Evolutionary conservation across 2,888 invertebrate genomes (phyloP).

Genomic region (Epistrophe grossulariae): DNA sequence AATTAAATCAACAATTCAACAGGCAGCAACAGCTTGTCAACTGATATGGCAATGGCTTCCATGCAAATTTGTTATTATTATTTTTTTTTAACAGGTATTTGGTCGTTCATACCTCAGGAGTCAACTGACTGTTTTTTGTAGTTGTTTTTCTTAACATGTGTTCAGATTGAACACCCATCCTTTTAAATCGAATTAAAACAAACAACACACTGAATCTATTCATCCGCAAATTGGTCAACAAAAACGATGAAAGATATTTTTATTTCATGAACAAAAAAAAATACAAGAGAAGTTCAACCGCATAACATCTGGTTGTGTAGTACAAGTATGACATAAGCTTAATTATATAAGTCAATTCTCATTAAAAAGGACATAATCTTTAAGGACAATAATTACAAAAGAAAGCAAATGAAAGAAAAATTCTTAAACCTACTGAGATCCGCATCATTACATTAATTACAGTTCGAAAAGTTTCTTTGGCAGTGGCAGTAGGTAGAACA

Average conservation of each 20-base stretch:
- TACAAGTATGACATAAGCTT: neutral
- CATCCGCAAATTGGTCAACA: constrained; percentile 27
- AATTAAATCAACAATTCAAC: constrained; percentile 67
- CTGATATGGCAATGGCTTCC: constrained; percentile 55
- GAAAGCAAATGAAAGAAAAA: constrained; percentile 16
- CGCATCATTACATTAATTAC: constrained; percentile 71
- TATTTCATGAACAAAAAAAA: neutral
- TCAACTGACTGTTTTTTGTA: constrained; percentile 42
- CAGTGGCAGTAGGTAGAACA: neutral
- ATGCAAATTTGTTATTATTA: constrained; percentile 52
- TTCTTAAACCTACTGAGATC: constrained; percentile 42
- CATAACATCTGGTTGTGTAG: neutral
- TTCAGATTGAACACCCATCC: neutral
- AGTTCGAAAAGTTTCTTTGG: constrained; percentile 42
- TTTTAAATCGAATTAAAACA: constrained; percentile 11
- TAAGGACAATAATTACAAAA: constrained; percentile 47
- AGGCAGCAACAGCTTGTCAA: constrained; percentile 52
- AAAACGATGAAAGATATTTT: neutral
- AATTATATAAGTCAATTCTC: constrained; percentile 33
- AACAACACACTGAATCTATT: constrained; percentile 28
- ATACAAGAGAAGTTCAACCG: neutral
- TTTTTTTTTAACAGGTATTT: neutral
- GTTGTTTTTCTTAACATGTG: constrained; percentile 23
- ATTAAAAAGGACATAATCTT: constrained; percentile 39
- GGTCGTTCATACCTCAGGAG: constrained; percentile 5